These are phyloP conservation scores for Drosophila aldrichi DNA, from an alignment of 2,888 invertebrate genomes.

Conservation along the genomic window DNA sequence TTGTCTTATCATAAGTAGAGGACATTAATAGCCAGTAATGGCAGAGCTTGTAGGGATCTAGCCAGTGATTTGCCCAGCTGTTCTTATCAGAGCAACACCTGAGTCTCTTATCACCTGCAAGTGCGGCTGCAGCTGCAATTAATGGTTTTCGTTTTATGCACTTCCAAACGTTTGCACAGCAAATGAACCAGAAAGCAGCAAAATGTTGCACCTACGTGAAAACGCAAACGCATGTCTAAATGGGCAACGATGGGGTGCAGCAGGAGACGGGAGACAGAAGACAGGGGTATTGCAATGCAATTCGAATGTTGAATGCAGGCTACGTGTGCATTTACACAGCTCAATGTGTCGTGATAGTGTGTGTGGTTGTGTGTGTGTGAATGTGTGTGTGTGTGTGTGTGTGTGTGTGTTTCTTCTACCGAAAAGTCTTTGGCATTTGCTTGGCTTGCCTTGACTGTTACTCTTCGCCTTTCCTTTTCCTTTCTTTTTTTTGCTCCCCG, in stretches of 20 bases:
- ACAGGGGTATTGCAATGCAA: conserved; percentile 4
- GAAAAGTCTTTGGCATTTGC: conserved; percentile 17
- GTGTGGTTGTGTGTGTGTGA: not conserved
- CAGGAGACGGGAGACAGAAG: not conserved
- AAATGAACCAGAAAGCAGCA: conserved; percentile 75
- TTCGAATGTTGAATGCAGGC: conserved; percentile 11
- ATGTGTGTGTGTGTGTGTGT: not conserved
- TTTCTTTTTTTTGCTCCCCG: not conserved
- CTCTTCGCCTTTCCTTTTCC: not conserved
- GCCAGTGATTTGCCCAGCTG: conserved; percentile 53
- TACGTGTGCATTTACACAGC: conserved; percentile 32
- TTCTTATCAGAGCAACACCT: conserved; percentile 39
- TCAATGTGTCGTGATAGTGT: not conserved
- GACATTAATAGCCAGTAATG: conserved; percentile 15
- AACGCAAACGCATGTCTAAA: conserved; percentile 12
- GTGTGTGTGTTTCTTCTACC: conserved; percentile 8
- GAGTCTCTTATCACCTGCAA: conserved; percentile 14
- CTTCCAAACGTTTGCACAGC: conserved; percentile 74
- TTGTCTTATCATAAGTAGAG: conserved; percentile 54
- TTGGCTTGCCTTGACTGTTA: not conserved
- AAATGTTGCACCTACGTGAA: conserved; percentile 66
- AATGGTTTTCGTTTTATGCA: conserved; percentile 70
- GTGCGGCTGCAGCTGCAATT: conserved; percentile 58
- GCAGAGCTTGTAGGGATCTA: not conserved
- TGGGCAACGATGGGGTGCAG: not conserved